Evolutionary conservation across 2,888 invertebrate species (phyloP), one percentile per base, ranked within the genome.

Genomic region (Glyphotaelius pellucidus): DNA sequence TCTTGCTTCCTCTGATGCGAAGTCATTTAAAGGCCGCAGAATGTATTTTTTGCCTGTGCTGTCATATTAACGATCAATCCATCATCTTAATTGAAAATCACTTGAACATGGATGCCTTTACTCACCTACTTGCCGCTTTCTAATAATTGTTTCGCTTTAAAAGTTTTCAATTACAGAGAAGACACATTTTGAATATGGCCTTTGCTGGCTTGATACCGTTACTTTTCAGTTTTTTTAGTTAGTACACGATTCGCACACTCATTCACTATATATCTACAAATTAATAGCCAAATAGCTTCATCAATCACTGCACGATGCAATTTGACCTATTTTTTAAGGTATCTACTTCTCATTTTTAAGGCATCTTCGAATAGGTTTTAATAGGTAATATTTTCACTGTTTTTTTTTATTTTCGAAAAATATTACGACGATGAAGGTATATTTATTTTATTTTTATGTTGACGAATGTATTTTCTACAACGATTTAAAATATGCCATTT

Each of bases 51-150:
- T 84, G 38, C 86, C 30, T 15, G 3, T 86, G 42, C 86, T 86
- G 86, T 86, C 86, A 52, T 86, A 47, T 67, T 67, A 42, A 52
- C 12, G 30, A 86, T 86, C 86, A 30, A 86, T 86, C 86, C 86
- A 86, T 52, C 86, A 86, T 11, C 47, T 42, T 86, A 52, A 84
- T 84, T 38, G 47, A 42, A 86, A 86, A 86, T 42, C 30, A 86
- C 52, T 86, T 42, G 86, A 32, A 81, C 81, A 31, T 32, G 67
- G 25, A 67, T 67, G 25, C 25, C 67, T 67, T 67, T n/a, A 67
- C 67, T 67, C 67, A 67, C 67, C 67, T 67, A 81, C 30, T 31
- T 32, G 14, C 32, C 81, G 81, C 31, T 81, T 81, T 81, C 81
- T 81, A 81, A 81, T 32, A 32, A 81, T 81, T 81, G 67, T 67